Base-by-base conservation (phyloP, 2,888 invertebrate species). In the Leptodirus hochenwartii region DNA sequence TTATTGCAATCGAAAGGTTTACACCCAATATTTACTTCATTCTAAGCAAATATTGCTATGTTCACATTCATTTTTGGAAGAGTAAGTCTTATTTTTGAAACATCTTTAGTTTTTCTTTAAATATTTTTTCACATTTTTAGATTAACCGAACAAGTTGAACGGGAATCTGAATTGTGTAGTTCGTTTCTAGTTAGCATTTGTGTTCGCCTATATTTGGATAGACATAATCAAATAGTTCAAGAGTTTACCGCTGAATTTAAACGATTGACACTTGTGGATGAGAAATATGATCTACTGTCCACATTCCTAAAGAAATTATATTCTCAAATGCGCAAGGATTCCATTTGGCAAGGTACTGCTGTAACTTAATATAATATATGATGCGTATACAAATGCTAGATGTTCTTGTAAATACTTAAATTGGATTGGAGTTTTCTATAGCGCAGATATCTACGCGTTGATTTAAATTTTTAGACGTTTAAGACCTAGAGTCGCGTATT, bases 201-300 rank as follows among this genome's bases (percentile, higher is more conserved):
- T 52, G 77, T 80, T 4, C 64, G 77, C 25, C 66, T 82, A 35
- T 88, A 87, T 47, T 63, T 87, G 27, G 79, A 85, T 36, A 74
- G 75, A 33, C 66, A 80, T 31, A 84, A 81, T 46, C 53, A 65
- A 25, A 63, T 71, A 26, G 64, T 90, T 41, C 60, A 71, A 35
- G 64, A 68, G 43, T 88, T 93, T 45, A 76, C 76, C 32, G 60
- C 66, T 15, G 80, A 88, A 44, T 88, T 95, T 54, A 69, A 76
- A 34, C 64, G 71, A 14, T 64, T 85, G 1, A 73, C 68, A 2
- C 63, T 84, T 15, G 74, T 87, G 38, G 93, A 95, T 49, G 93
- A 93, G 58, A 90, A 88, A 54, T 82, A 82, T 39, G 80, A 87
- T 53, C 62, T 84, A 41, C 71, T 95, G 39, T 80, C 84, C 40